Conservation (phyloP, 2,113 vertebrate genomes). For the Anas platyrhynchos region DNA sequence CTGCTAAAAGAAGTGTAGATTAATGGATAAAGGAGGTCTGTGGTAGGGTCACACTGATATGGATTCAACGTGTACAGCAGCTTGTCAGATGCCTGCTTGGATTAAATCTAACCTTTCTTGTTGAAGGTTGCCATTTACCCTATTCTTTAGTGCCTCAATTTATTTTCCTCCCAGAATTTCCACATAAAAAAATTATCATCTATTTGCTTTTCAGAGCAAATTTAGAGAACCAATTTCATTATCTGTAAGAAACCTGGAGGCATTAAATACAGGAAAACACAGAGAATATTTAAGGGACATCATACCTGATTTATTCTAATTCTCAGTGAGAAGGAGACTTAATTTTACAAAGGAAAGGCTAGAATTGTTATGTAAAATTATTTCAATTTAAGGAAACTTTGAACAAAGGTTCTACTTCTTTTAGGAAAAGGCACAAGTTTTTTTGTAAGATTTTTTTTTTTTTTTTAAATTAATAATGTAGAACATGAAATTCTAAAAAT, state of each 20-base stretch:
- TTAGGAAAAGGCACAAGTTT: constrained; percentile 75
- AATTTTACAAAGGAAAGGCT: constrained; percentile 84
- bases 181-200: constrained; percentile 91
- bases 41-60: constrained; percentile 91
- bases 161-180: constrained; percentile 88
- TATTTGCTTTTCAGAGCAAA: constrained; percentile 85
- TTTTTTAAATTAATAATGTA: constrained; percentile 88
- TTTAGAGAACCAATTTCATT: constrained; percentile 82
- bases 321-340: constrained; percentile 78
- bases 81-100: constrained; percentile 98
- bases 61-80: constrained; percentile 88
- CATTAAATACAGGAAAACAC: constrained; percentile 80
- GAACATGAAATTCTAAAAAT: constrained; percentile 99
- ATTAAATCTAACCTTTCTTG: constrained; percentile 95
- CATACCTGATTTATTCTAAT: constrained; percentile 80
- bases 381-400: constrained; percentile 86
- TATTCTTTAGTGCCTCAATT: constrained; percentile 90
- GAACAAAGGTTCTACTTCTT: constrained; percentile 83
- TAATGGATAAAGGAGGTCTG: constrained; percentile 98
- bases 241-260: constrained; percentile 78
- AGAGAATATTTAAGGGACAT: constrained; percentile 77
- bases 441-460: constrained; percentile 73
- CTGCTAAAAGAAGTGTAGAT: constrained; percentile 98
- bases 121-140: constrained; percentile 97
- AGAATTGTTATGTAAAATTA: constrained; percentile 85